Evolutionary conservation across 2,113 vertebrate genomes (phyloP), one percentile per base, ranked within the genome.

Genomic region (Coturnix japonica): DNA sequence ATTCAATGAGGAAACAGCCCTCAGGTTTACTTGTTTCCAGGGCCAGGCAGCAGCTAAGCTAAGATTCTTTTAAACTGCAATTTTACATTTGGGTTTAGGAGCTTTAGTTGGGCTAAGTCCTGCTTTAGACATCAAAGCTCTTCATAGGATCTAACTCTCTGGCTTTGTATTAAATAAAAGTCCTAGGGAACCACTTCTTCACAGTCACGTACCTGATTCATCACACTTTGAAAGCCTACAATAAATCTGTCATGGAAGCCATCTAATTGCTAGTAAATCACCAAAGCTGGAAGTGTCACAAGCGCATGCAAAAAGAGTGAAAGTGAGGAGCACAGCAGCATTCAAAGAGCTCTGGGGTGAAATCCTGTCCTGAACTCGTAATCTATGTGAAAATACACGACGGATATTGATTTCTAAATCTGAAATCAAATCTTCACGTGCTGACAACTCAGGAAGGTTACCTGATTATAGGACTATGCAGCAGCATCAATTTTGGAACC

Each of bases 331-430:
- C 53, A 0, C 4, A 87, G 88, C 81, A 63, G 89, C 81, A 63
- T 81, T 76, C 76, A 57, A 79, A 91, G 87, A 91, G 74, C 83
- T 95, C 95, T 86, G 79, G 85, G 87, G 84, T 94, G 81, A 95
- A 96, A 94, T 84, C 84, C 92, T 97, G 93, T 96, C 96, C 95
- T 47, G 66, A 95, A 93, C 79, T 30, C 54, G 88, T 96, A 94
- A 97, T 96, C 95, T 95, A 91, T 94, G 85, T 91, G 91, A 96
- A 93, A 96, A 93, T 95, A 95, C 96, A 96, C 89, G 92, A 96
- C 95, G 87, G 91, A 96, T 95, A 96, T 96, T 94, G 96, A 97
- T 96, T 92, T 90, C 87, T 89, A 95, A 96, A 94, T 97, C 92
- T 97, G 95, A 97, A 97, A 97, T 87, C 92, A 96, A 93, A 75